Evolutionary conservation across 2,888 invertebrate species (phyloP).

Genomic region (Melanostoma scalare): DNA sequence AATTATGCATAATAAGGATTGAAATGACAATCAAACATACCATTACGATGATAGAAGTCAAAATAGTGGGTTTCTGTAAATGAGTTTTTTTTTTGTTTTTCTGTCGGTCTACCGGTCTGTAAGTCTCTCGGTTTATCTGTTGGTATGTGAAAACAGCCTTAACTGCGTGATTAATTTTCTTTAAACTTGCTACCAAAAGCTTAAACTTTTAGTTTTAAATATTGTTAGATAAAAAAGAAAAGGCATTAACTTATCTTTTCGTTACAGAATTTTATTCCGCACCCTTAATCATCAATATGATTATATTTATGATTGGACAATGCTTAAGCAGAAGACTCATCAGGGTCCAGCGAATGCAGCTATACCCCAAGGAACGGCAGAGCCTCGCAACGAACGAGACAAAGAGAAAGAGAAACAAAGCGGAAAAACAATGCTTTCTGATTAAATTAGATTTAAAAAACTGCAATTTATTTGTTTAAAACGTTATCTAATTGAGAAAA

Average conservation of each 20-base stretch:
- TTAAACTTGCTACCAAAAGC: too few species aligned
- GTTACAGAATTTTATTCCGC: conserved; percentile 94
- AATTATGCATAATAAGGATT: too few species aligned
- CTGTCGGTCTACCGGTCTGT: too few species aligned
- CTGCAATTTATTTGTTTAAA: conserved; percentile 70
- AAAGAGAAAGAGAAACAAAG: conserved; percentile 81
- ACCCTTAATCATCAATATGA: conserved; percentile 99
- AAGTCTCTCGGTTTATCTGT: background rate
- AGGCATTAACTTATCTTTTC: background rate
- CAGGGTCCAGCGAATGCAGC: conserved; percentile 80
- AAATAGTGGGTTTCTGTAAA: too few species aligned
- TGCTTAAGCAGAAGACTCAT: conserved; percentile 94
- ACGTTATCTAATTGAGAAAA: conserved; percentile 64
- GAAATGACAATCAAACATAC: too few species aligned
- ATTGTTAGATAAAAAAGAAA: too few species aligned
- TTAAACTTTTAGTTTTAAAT: too few species aligned
- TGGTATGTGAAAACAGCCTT: background rate
- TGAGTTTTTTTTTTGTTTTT: background rate
- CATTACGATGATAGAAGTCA: too few species aligned
- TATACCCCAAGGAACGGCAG: conserved; percentile 79
- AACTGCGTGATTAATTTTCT: too few species aligned
- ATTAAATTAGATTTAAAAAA: conserved; percentile 76
- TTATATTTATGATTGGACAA: conserved; percentile 99
- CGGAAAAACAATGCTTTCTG: conserved; percentile 79
- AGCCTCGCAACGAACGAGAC: conserved; percentile 79